These are phyloP conservation scores for Micoletzkya japonica DNA, from an alignment of 2,888 invertebrate species.

Conservation along the genomic window DNA sequence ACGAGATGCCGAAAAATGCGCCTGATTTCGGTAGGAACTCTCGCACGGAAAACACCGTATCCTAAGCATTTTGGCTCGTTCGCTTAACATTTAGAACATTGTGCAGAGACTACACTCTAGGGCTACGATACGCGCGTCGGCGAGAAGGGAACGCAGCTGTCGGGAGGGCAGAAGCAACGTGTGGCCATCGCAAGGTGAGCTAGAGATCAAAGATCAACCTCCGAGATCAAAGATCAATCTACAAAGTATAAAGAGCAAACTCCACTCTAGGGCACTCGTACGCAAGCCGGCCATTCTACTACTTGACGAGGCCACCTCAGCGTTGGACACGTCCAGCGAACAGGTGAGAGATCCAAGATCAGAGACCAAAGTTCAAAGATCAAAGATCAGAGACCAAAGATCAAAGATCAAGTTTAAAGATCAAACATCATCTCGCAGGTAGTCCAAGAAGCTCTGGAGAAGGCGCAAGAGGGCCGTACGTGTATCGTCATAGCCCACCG, in stretches of 20 bases:
- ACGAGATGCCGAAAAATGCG: no score
- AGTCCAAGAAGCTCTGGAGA: slow-evolving; percentile 84
- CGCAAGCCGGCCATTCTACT: slow-evolving; percentile 45
- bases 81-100: background rate
- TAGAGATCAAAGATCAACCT: background rate
- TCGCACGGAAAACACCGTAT: no score
- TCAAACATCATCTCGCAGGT: slow-evolving; percentile 70
- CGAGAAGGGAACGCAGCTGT: slow-evolving; percentile 66
- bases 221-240: background rate
- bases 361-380: background rate
- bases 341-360: slow-evolving; percentile 40
- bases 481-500: slow-evolving; percentile 61
- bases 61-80: no score
- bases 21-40: no score
- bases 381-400: background rate
- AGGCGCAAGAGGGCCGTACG: slow-evolving; percentile 72
- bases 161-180: slow-evolving; percentile 67
- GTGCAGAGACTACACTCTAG: slow-evolving; percentile 27
- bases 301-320: slow-evolving; percentile 50
- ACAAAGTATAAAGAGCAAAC: background rate
- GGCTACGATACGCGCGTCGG: slow-evolving; percentile 65
- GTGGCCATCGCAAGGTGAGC: slow-evolving; percentile 55
- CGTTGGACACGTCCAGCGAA: slow-evolving; percentile 50
- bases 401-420: background rate
- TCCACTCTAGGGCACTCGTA: slow-evolving; percentile 39